These are phyloP conservation scores for Hemiprocne comata DNA, from an alignment of 2,113 vertebrate species.

Conservation along the genomic window DNA sequence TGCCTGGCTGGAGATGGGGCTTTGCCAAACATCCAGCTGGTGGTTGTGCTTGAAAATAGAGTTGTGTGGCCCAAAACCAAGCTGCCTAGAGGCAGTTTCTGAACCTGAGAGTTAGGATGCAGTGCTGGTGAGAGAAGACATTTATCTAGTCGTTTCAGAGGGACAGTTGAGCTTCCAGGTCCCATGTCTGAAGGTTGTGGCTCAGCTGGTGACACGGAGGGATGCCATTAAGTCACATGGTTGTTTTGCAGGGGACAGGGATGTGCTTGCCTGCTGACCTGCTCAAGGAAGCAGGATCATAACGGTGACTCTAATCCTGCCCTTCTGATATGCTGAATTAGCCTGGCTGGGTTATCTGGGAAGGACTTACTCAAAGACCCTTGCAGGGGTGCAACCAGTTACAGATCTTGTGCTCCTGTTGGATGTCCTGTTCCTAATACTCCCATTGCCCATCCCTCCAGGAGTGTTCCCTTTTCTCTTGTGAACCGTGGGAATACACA, in stretches of 20 bases:
- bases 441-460: neutral
- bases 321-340: fast-evolving
- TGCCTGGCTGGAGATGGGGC: neutral
- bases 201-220: neutral
- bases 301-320: neutral
- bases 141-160: neutral
- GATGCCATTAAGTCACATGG: fast-evolving
- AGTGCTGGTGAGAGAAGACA: neutral
- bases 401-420: neutral
- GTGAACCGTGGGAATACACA: neutral
- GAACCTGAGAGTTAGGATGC: neutral
- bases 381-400: too few relatives aligned
- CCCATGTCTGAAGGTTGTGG: neutral
- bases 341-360: neutral
- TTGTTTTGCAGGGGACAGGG: neutral
- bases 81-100: neutral
- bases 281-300: neutral
- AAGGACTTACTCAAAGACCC: neutral
- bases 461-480: neutral
- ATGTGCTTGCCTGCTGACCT: neutral
- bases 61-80: neutral
- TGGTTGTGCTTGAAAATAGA: neutral
- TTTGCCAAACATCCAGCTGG: neutral
- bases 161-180: neutral
- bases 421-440: neutral